A percentile compares a stretch with the other conserved stretches of the same genome.
These are phyloP conservation scores for Turnix velox DNA, from an alignment of 2,113 vertebrate genomes.

Conservation along the genomic window DNA sequence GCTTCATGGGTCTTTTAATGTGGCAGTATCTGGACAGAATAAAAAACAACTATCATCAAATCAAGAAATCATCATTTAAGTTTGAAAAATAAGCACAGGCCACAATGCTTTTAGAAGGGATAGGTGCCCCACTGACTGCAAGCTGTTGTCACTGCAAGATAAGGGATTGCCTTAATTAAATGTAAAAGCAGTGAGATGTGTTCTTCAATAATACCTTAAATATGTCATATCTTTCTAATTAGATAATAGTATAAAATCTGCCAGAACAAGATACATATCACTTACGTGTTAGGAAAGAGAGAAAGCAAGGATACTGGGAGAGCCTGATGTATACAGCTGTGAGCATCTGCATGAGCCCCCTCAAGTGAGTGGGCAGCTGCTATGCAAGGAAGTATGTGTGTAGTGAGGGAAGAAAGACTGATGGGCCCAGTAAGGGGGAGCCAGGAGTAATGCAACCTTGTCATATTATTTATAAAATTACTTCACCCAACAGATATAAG, in stretches of 20 bases:
- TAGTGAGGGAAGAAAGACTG: rapidly evolving
- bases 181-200: not conserved
- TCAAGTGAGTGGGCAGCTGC: not conserved
- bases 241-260: not conserved
- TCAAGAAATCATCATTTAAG: not conserved
- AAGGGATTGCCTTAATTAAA: not conserved
- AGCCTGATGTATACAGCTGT: rapidly evolving
- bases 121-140: not conserved
- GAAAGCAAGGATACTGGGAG: not conserved
- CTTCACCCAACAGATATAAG: not conserved
- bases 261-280: not conserved
- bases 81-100: not conserved
- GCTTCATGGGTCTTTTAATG: not conserved
- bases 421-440: not conserved
- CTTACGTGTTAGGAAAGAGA: not conserved
- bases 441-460: not conserved
- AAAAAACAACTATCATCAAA: not conserved
- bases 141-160: not conserved
- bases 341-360: not conserved
- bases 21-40: not conserved
- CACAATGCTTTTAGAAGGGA: not conserved
- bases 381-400: not conserved
- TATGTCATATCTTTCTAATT: not conserved
- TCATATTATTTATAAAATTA: not conserved
- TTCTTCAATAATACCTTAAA: not conserved